phyloP scores from a whole-genome alignment of 1,140 invertebrate species.

The Drosophila setifemur region DNA sequence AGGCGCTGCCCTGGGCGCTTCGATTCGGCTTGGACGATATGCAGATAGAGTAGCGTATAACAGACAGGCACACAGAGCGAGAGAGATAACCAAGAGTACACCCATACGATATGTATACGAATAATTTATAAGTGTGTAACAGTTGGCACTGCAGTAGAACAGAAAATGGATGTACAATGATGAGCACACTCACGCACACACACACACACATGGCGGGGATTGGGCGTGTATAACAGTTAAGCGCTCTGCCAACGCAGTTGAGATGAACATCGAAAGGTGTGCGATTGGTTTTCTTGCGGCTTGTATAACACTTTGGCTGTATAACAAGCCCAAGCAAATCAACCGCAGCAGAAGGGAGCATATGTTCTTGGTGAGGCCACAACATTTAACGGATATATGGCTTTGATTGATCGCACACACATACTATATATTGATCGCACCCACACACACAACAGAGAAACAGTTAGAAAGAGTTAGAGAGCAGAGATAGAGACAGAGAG shows the following conservation, averaged over 20 bases:
- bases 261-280: too few species aligned
- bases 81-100: slow-evolving; percentile 13
- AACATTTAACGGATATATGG: slow-evolving; percentile 40
- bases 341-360: not conserved
- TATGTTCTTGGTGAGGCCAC: slow-evolving; percentile 11
- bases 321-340: not conserved
- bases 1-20: slow-evolving; percentile 42
- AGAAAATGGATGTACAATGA: not conserved
- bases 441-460: slow-evolving; percentile 28
- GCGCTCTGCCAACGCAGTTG: not conserved
- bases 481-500: slow-evolving; percentile 11
- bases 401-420: slow-evolving; percentile 1
- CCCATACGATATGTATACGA: slow-evolving; percentile 8
- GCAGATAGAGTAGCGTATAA: slow-evolving; percentile 35
- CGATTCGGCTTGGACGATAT: slow-evolving; percentile 29
- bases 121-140: not conserved
- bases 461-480: slow-evolving; percentile 22
- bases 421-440: not conserved
- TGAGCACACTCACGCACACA: not conserved
- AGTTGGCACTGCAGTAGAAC: not conserved
- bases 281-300: not conserved
- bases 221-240: slow-evolving; percentile 19
- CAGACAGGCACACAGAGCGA: slow-evolving; percentile 10
- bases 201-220: not conserved
- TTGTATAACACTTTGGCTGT: not conserved